A percentile compares a stretch with the other conserved stretches of the same genome.
Evolutionary conservation across 2,888 invertebrate species (phyloP).

Genomic region (Lacanobia wlatinum): DNA sequence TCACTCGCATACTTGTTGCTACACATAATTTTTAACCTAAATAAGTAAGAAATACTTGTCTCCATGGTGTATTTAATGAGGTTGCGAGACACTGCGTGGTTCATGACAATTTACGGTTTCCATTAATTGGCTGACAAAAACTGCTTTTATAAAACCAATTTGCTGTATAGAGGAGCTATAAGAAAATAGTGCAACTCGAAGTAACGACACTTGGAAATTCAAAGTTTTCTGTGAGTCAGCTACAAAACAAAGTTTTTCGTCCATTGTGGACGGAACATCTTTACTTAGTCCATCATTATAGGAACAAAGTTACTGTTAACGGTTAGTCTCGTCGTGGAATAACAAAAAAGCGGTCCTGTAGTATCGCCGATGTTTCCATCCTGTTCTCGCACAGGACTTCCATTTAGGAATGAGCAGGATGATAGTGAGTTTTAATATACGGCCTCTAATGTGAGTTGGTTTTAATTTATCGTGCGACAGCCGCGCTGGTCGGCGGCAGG

Average conservation of each 20-base stretch:
- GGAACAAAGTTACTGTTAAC: slow-evolving; percentile 85
- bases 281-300: slow-evolving; percentile 81
- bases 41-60: slow-evolving; percentile 87
- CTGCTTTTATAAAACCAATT: slow-evolving; percentile 29
- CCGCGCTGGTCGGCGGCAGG: slow-evolving; percentile 81
- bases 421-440: slow-evolving; percentile 81
- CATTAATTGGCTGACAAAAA: slow-evolving; percentile 43
- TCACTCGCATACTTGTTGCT: slow-evolving; percentile 85
- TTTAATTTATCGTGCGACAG: slow-evolving; percentile 90
- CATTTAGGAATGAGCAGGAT: slow-evolving; percentile 80
- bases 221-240: slow-evolving; percentile 65
- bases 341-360: slow-evolving; percentile 87
- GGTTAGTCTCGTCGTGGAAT: slow-evolving; percentile 82
- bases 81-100: slow-evolving; percentile 58
- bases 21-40: slow-evolving; percentile 89
- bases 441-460: slow-evolving; percentile 85
- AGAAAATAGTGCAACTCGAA: slow-evolving; percentile 38
- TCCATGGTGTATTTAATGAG: slow-evolving; percentile 81
- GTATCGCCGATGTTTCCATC: slow-evolving; percentile 79
- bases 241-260: slow-evolving; percentile 64
- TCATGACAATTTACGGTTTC: slow-evolving; percentile 48
- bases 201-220: slow-evolving; percentile 49
- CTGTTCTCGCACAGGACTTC: slow-evolving; percentile 78
- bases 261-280: slow-evolving; percentile 72
- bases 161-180: slow-evolving; percentile 5